Evolutionary conservation across 2,888 invertebrate species (phyloP), one percentile per base, ranked within the genome.

Genomic region (Tiliacea aurago): DNA sequence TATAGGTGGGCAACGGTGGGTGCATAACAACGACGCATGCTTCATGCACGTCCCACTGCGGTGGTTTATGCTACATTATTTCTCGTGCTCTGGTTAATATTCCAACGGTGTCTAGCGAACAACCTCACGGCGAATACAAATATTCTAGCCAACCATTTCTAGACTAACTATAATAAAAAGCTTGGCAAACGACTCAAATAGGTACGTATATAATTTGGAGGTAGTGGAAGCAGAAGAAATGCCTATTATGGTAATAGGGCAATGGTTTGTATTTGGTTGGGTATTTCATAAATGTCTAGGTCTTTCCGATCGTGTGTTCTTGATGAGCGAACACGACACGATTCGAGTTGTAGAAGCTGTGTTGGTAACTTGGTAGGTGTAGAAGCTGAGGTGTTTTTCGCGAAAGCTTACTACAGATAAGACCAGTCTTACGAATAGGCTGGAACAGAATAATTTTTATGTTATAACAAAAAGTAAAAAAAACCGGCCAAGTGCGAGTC

Each of bases 1-100:
- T 69, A 76, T 64, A 64, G 71, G 83, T 74, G 83, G 73, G 76
- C 77, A 76, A 81, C 70, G 79, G 68, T 59, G 76, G 78, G 80
- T 87, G 88, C 90, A 90, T 87, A 89, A 85, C 86, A 87, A 85
- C 83, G 83, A 87, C 83, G 87, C 88, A 91, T 89, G 89, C 85
- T 86, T 90, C 90, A 90, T 93, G 92, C 95, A 94, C 94, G 94
- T 93, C 90, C 91, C 91, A 84, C 90, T 91, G 92, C 93, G 90
- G 91, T 92, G 91, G 93, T 93, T 94, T 93, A 93, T 93, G 93
- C 94, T 91, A 93, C 94, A 93, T 94, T 94, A 95, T 93, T 94
- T 93, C 94, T 93, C 90, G 86, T 90, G 90, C 86, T 80, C 86
- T 90, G 87, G 93, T 95, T 95, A 93, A 92, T 94, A 95, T 95